Evolutionary conservation across 2,113 vertebrate genomes (phyloP).

Genomic region (Nestor notabilis): DNA sequence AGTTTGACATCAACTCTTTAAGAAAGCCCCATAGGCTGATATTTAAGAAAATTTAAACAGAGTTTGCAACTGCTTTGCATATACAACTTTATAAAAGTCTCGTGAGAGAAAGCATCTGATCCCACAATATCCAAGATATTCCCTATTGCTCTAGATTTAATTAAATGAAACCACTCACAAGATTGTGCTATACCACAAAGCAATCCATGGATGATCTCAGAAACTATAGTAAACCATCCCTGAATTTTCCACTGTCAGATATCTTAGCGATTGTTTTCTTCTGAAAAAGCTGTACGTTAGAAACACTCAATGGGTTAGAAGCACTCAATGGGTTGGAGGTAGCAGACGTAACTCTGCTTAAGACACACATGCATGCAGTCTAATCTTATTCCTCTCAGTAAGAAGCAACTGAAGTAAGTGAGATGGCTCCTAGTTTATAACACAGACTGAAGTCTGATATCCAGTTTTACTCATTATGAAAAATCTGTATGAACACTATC

Average conservation of each 20-base stretch:
- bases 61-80: neutral
- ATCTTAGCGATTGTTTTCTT: neutral
- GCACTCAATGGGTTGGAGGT: neutral
- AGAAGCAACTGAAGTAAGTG: neutral
- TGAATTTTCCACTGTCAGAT: neutral
- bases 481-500: neutral
- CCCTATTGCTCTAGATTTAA: neutral
- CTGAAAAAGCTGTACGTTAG: neutral
- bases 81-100: neutral
- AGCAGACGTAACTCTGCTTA: slow-evolving; percentile 1
- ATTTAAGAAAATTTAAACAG: neutral
- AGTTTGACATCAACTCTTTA: neutral
- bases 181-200: neutral
- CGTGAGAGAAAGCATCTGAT: neutral
- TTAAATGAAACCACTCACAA: neutral
- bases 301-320: neutral
- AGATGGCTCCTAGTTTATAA: neutral
- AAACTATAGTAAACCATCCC: neutral
- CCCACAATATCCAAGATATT: neutral
- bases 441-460: neutral
- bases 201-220: neutral
- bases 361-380: neutral
- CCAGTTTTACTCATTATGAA: slow-evolving; percentile 19
- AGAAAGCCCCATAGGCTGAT: neutral
- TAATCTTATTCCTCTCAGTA: neutral